A percentile compares a stretch with the other conserved stretches of the same genome.
Conservation (phyloP, 2,888 invertebrate genomes). For the Seira musarum region DNA sequence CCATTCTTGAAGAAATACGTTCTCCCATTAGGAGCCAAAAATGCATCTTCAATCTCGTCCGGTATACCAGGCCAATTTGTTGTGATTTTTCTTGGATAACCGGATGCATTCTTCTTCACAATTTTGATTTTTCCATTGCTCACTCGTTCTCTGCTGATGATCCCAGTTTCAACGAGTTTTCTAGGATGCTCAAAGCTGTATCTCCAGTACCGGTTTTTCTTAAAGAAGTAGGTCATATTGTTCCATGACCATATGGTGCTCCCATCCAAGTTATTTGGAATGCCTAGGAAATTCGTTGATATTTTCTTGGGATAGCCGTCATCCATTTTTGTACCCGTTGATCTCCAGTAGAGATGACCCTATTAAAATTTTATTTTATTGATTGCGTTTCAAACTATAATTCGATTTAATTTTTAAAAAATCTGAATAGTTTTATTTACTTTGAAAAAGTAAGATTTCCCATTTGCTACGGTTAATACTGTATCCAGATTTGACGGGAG, state of each 20-base stretch:
- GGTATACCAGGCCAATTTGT: slow-evolving; percentile 60
- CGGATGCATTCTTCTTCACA: slow-evolving; percentile 39
- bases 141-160: slow-evolving; percentile 22
- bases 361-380: slow-evolving; percentile 29
- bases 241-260: slow-evolving; percentile 62
- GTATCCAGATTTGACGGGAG: slow-evolving; percentile 62
- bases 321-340: slow-evolving; percentile 60
- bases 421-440: no score
- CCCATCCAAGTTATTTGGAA: slow-evolving; percentile 64
- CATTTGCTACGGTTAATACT: slow-evolving; percentile 60
- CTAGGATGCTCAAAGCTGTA: slow-evolving; percentile 58
- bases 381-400: not conserved
- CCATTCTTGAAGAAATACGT: slow-evolving; percentile 64
- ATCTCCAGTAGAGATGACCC: slow-evolving; percentile 68
- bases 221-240: slow-evolving; percentile 64
- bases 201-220: slow-evolving; percentile 61
- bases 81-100: slow-evolving; percentile 53
- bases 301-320: slow-evolving; percentile 63
- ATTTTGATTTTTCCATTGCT: slow-evolving; percentile 35
- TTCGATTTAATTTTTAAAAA: not conserved
- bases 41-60: slow-evolving; percentile 53
- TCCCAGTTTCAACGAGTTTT: slow-evolving; percentile 39
- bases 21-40: slow-evolving; percentile 57
- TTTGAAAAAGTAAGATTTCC: slow-evolving; percentile 67
- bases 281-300: slow-evolving; percentile 63